phyloP scores from a whole-genome alignment of 2,888 invertebrate genomes.

The Mechanitis mazaeus region DNA sequence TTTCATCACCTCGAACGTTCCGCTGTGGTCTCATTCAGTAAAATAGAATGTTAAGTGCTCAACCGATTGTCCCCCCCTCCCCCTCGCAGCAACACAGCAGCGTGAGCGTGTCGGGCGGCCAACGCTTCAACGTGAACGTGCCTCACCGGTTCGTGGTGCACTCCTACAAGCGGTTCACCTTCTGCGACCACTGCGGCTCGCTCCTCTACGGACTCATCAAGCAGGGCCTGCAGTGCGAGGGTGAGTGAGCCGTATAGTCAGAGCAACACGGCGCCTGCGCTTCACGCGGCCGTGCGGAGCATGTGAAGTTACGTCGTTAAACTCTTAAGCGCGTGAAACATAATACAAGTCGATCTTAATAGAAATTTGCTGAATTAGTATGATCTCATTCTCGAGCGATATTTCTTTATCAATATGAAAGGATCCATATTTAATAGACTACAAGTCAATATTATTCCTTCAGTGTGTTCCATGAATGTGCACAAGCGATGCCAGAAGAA shows the following conservation, averaged over 20 bases:
- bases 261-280: no score
- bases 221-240: slow-evolving; percentile 97
- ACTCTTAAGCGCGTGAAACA: no score
- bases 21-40: neutral
- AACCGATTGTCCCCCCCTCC: neutral
- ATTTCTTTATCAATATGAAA: no score
- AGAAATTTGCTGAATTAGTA: no score
- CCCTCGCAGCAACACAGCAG: slow-evolving; percentile 51
- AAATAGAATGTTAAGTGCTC: neutral
- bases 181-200: slow-evolving; percentile 99
- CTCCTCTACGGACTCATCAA: slow-evolving; percentile 96
- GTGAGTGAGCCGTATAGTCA: slow-evolving; percentile 50
- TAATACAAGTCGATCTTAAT: no score
- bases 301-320: no score
- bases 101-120: slow-evolving; percentile 78
- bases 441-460: slow-evolving; percentile 6
- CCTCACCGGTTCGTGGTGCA: slow-evolving; percentile 98
- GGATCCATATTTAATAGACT: no score
- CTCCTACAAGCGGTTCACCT: slow-evolving; percentile 98
- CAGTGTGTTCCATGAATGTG: slow-evolving; percentile 97
- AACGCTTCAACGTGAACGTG: slow-evolving; percentile 98
- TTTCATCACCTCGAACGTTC: no score
- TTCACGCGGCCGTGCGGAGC: no score
- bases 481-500: slow-evolving; percentile 99
- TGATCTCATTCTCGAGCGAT: no score